phyloP scores from a whole-genome alignment of 2,888 invertebrate genomes.

The Macrophya annulata region DNA sequence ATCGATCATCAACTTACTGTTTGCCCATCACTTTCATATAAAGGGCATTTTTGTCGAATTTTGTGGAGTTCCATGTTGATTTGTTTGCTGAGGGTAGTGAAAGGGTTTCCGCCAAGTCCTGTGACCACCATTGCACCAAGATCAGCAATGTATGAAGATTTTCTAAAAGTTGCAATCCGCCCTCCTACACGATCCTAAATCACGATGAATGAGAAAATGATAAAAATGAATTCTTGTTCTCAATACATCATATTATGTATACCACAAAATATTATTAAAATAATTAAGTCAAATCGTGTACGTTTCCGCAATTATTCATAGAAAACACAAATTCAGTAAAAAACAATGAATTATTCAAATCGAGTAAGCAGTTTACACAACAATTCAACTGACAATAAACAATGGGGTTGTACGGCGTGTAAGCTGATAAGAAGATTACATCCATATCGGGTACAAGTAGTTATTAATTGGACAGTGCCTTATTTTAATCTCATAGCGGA shows the following conservation, averaged over 20 bases:
- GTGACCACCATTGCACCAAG: conserved; percentile 98
- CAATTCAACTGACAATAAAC: background rate
- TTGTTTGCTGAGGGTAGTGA: conserved; percentile 96
- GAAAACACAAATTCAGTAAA: background rate
- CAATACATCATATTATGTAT: background rate
- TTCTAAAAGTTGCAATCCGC: conserved; percentile 97
- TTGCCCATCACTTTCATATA: conserved; percentile 97
- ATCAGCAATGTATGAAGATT: conserved; percentile 90
- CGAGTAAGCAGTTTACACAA: background rate
- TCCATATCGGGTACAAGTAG: background rate
- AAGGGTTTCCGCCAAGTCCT: conserved; percentile 97
- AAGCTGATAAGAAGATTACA: conserved; percentile 28
- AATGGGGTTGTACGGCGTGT: background rate
- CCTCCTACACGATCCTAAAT: conserved; percentile 95
- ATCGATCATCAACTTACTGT: conserved; percentile 82
- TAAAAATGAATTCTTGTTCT: background rate
- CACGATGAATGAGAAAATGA: conserved; percentile 60
- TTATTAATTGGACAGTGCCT: background rate
- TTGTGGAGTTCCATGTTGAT: conserved; percentile 98
- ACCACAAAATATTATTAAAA: background rate
- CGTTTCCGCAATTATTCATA: background rate
- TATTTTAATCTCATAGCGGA: conserved; percentile 3
- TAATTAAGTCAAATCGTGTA: background rate
- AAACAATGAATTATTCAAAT: background rate
- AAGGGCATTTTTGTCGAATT: conserved; percentile 96